Conservation (phyloP, 2,888 invertebrate genomes). For the Tuberolachnus salignus region DNA sequence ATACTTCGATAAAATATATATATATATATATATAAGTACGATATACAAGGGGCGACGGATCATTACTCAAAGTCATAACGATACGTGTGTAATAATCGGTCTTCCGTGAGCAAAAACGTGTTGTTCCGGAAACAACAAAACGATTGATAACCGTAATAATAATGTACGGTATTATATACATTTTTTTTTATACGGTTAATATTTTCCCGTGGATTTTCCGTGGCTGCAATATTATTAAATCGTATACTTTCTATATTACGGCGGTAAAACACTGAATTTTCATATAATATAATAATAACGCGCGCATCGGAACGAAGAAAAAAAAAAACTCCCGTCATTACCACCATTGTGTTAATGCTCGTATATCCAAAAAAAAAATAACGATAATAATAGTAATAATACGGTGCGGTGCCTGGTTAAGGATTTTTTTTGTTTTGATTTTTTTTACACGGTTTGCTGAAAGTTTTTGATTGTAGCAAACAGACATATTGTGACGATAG, state of each 20-base stretch:
- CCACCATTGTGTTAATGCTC: too few species aligned
- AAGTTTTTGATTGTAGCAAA: too few species aligned
- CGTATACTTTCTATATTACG: background rate
- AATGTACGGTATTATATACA: too few species aligned
- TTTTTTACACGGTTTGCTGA: too few species aligned
- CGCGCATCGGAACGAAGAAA: background rate
- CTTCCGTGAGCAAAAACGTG: conserved; percentile 38
- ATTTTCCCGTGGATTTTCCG: conserved; percentile 32
- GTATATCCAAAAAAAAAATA: too few species aligned
- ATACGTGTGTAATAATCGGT: conserved; percentile 54
- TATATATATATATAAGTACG: background rate
- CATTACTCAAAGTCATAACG: conserved; percentile 53
- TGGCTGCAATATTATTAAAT: conserved; percentile 10
- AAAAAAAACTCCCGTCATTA: too few species aligned
- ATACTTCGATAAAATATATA: conserved; percentile 7
- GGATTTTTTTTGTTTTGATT: too few species aligned
- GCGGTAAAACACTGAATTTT: background rate
- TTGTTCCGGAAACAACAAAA: conserved; percentile 39
- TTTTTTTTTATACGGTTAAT: too few species aligned
- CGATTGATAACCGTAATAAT: conserved; percentile 48
- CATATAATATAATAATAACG: conserved; percentile 18
- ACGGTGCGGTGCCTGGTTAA: too few species aligned
- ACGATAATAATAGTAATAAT: too few species aligned
- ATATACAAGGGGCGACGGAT: background rate
- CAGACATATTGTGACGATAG: too few species aligned